These are phyloP conservation scores for Cichladusa arquata DNA, from an alignment of 2,113 vertebrate genomes.

Conservation along the genomic window DNA sequence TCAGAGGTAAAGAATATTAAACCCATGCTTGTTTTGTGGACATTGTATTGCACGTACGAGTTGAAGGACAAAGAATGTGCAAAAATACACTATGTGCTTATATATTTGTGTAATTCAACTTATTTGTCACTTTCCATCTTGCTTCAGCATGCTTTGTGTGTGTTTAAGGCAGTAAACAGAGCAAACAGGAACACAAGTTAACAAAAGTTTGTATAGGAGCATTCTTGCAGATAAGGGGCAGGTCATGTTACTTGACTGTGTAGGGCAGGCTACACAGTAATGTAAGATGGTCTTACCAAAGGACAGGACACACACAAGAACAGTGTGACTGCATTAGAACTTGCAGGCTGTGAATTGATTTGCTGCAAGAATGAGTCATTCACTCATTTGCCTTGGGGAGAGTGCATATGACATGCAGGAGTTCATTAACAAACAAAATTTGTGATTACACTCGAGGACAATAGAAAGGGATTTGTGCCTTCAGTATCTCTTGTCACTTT, in stretches of 20 bases:
- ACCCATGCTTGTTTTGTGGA: background rate
- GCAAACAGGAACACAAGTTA: background rate
- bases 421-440: background rate
- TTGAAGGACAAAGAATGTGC: background rate
- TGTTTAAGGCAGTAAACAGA: background rate
- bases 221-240: background rate
- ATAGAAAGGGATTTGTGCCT: background rate
- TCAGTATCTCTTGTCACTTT: background rate
- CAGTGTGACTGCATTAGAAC: background rate
- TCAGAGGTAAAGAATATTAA: background rate
- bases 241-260: background rate
- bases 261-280: background rate
- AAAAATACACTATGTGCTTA: background rate
- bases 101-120: background rate
- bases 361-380: background rate
- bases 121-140: background rate
- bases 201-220: background rate
- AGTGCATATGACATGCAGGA: background rate
- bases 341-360: background rate
- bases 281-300: background rate
- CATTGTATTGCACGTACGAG: rapidly evolving
- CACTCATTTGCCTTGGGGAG: background rate
- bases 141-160: background rate
- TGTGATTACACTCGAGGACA: background rate
- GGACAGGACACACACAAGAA: background rate